Evolutionary conservation across 2,113 vertebrate species (phyloP).

Genomic region (Peromyscus maniculatus): DNA sequence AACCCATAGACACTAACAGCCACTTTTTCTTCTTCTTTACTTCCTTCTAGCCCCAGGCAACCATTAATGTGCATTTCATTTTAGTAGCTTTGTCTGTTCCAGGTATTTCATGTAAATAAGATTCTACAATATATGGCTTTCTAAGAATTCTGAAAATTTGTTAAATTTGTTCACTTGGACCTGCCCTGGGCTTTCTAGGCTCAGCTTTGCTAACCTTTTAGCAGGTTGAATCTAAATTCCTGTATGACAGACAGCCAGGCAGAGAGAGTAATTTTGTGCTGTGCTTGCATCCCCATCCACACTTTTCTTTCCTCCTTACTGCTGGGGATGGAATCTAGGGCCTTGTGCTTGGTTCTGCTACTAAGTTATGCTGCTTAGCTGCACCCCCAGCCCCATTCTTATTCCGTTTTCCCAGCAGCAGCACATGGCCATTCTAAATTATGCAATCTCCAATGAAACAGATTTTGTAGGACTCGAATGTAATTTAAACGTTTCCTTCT

Average conservation of each 20-base stretch:
- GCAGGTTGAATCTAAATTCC: neutral
- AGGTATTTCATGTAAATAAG: constrained; percentile 51
- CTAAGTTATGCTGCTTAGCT: neutral
- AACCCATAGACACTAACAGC: neutral
- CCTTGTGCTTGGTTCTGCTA: neutral
- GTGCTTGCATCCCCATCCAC: neutral
- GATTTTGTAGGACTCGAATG: constrained; percentile 65
- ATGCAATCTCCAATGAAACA: constrained; percentile 57
- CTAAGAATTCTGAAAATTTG: constrained; percentile 39
- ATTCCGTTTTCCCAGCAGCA: constrained; percentile 46
- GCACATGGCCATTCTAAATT: constrained; percentile 64
- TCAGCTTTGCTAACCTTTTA: neutral
- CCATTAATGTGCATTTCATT: constrained; percentile 19
- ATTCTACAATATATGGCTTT: constrained; percentile 36
- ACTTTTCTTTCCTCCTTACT: neutral
- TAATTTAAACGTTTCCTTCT: constrained; percentile 80
- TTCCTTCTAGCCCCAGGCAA: neutral
- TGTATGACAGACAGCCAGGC: neutral
- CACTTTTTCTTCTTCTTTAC: neutral
- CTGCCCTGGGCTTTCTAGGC: neutral
- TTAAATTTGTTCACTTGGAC: neutral
- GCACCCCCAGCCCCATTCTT: constrained; percentile 28
- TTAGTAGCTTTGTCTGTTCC: constrained; percentile 30
- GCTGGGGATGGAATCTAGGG: neutral
- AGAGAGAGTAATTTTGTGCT: constrained; percentile 47